These are phyloP conservation scores for Parazoanthus swiftii DNA, from an alignment of 92 coral and sea anemone species.

Conservation along the genomic window DNA sequence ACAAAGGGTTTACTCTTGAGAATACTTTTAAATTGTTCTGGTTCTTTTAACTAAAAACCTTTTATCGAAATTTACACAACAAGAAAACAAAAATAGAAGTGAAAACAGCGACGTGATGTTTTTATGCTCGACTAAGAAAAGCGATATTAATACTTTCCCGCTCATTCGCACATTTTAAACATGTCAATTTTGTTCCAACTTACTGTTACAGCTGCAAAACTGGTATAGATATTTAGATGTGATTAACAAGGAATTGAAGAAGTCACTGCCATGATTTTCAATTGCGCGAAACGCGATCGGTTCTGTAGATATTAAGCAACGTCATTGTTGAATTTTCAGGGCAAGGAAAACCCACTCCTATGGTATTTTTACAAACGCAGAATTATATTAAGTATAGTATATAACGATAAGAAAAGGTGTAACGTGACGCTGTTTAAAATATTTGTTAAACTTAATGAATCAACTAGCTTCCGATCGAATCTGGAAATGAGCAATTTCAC, in stretches of 20 bases:
- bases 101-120: neutral
- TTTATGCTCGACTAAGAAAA: neutral
- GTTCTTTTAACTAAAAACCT: neutral
- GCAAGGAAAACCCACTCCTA: too few species aligned
- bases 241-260: too few species aligned
- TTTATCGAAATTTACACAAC: constrained; percentile 15
- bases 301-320: too few species aligned
- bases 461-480: neutral
- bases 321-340: too few species aligned
- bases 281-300: neutral
- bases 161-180: neutral
- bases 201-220: neutral
- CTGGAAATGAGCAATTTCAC: neutral
- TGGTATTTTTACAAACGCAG: too few species aligned
- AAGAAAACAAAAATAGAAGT: neutral
- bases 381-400: neutral
- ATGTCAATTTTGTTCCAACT: neutral
- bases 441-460: too few species aligned
- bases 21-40: constrained; percentile 11
- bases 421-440: neutral
- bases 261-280: neutral
- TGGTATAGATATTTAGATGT: neutral
- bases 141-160: neutral
- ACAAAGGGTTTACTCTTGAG: constrained; percentile 2
- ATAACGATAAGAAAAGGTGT: neutral